phyloP scores from a whole-genome alignment of 2,797 vertebrate genomes.

The Enteromius afrohamiltoni region DNA sequence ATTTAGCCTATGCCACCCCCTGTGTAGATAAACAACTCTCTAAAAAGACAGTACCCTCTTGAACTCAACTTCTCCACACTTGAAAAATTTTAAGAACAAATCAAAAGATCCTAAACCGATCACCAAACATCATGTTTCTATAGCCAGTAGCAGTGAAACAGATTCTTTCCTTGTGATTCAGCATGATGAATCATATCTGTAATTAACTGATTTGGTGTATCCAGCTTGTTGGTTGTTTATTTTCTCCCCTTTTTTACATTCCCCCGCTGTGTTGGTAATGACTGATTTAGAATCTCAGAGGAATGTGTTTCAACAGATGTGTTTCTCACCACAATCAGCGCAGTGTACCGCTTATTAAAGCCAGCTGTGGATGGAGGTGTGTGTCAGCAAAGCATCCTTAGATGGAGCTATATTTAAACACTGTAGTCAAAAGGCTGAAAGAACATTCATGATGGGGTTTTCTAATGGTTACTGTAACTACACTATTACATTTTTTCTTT shows the following conservation, averaged over 20 bases:
- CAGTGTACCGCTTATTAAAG: conserved; percentile 43
- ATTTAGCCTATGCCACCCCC: conserved; percentile 43
- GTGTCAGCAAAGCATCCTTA: conserved; percentile 31
- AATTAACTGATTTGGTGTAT: conserved; percentile 15
- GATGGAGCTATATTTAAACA: conserved; percentile 55
- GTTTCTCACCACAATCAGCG: conserved; percentile 31
- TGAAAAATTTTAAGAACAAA: neutral
- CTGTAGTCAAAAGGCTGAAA: conserved; percentile 14
- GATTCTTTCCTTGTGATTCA: neutral
- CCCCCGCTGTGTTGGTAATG: conserved; percentile 37
- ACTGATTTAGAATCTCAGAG: conserved; percentile 39
- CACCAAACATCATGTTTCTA: neutral
- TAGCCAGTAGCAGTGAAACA: neutral
- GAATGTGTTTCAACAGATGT: conserved; percentile 54
- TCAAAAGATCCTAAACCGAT: neutral
- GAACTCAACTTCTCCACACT: neutral
- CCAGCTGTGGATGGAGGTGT: conserved; percentile 47
- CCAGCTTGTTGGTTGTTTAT: conserved; percentile 4
- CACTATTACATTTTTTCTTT: neutral
- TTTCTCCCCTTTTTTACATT: conserved; percentile 38
- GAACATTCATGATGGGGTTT: neutral
- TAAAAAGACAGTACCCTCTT: neutral
- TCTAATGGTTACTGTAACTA: neutral
- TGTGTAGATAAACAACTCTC: conserved; percentile 27
- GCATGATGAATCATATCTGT: neutral